phyloP scores from a whole-genome alignment of 2,888 invertebrate species.

The Gari tellinella region DNA sequence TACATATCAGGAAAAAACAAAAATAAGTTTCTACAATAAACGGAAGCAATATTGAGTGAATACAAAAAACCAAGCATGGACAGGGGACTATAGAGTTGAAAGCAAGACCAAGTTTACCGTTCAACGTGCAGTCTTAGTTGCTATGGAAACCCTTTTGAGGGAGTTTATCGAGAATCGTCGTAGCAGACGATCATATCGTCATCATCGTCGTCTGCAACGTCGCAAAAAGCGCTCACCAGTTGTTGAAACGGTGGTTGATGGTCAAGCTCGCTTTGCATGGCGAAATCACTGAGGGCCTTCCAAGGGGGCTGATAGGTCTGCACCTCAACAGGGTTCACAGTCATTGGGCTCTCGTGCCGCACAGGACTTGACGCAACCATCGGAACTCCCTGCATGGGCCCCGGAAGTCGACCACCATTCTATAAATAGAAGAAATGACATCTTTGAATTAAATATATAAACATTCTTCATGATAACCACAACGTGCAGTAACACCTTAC shows the following conservation, averaged over 20 bases:
- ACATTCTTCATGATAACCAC: too few species aligned
- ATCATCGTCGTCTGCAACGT: constrained; percentile 76
- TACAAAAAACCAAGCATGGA: constrained; percentile 21
- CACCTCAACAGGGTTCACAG: constrained; percentile 91
- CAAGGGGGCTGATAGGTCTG: constrained; percentile 96
- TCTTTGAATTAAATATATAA: too few species aligned
- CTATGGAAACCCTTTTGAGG: constrained; percentile 26
- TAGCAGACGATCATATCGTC: constrained; percentile 82
- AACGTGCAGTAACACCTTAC: too few species aligned
- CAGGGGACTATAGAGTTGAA: constrained; percentile 19
- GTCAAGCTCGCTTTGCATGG: constrained; percentile 96
- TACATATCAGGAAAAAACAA: neutral
- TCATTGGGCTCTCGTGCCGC: constrained; percentile 84
- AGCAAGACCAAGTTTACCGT: constrained; percentile 52
- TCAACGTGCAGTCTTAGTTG: constrained; percentile 59
- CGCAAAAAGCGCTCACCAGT: constrained; percentile 89
- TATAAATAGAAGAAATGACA: constrained; percentile 85
- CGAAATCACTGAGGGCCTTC: constrained; percentile 98
- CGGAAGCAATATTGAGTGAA: too few species aligned
- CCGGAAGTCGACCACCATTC: constrained; percentile 91
- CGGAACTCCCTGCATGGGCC: constrained; percentile 97
- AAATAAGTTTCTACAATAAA: neutral
- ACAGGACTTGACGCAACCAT: constrained; percentile 96
- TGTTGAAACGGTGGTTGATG: constrained; percentile 97
- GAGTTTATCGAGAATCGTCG: constrained; percentile 74